Percentiles rank a stretch among this genome's conserved stretches.
These are phyloP conservation scores for Drosophila barbarae DNA, from an alignment of 2,888 invertebrate species.

Conservation along the genomic window DNA sequence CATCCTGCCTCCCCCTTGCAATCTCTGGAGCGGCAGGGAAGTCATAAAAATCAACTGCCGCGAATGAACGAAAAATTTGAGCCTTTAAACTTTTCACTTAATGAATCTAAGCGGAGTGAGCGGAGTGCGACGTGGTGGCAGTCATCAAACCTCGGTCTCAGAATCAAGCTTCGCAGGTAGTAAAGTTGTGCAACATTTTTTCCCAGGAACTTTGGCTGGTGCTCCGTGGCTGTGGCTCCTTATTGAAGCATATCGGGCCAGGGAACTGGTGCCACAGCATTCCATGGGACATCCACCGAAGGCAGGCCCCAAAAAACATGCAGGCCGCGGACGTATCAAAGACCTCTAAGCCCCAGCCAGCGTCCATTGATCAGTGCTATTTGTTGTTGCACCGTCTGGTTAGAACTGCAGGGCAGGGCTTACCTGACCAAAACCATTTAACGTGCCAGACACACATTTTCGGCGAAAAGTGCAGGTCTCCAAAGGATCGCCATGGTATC, in stretches of 20 bases:
- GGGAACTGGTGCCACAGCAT: conserved; percentile 69
- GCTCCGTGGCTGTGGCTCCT: conserved; percentile 47
- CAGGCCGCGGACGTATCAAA: conserved; percentile 70
- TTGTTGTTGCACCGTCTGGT: conserved; percentile 72
- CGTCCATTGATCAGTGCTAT: conserved; percentile 68
- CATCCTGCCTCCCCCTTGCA: conserved; percentile 20
- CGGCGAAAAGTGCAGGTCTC: conserved; percentile 66
- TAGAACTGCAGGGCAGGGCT: conserved; percentile 64
- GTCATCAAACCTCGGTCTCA: conserved; percentile 31
- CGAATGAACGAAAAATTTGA: conserved; percentile 70
- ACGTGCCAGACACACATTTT: conserved; percentile 75
- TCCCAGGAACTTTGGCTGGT: conserved; percentile 65
- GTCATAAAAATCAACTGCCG: conserved; percentile 60
- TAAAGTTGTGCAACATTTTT: conserved; percentile 73
- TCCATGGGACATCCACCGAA: conserved; percentile 74
- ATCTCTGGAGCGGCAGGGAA: background rate
- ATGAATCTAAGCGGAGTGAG: conserved; percentile 66
- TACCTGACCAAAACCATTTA: conserved; percentile 67
- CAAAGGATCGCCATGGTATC: conserved; percentile 47
- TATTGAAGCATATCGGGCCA: conserved; percentile 56
- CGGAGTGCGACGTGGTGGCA: conserved; percentile 42
- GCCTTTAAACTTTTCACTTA: conserved; percentile 71
- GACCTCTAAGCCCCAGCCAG: conserved; percentile 58
- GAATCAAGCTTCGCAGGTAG: conserved; percentile 56
- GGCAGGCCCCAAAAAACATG: conserved; percentile 32